A percentile compares a stretch with the other conserved stretches of the same genome.
Evolutionary conservation across 2,797 vertebrate genomes (phyloP).

Genomic region (Phataginus tricuspis): DNA sequence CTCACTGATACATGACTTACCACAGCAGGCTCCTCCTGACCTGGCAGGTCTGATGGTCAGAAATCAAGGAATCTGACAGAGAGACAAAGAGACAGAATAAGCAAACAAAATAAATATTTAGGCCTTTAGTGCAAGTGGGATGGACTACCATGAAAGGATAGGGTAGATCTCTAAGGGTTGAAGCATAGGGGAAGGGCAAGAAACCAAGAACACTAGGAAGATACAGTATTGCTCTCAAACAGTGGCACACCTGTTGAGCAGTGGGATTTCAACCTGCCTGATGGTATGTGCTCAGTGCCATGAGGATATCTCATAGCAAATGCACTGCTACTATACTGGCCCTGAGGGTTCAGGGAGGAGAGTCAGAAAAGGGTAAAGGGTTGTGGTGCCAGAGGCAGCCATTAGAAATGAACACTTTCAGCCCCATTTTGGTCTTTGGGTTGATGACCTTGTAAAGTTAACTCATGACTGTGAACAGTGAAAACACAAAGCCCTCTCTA

Average conservation of each 20-base stretch:
- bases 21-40: not conserved
- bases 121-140: not conserved
- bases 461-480: not conserved
- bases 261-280: not conserved
- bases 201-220: not conserved
- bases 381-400: not conserved
- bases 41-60: not conserved
- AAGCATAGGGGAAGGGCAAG: not conserved
- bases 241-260: not conserved
- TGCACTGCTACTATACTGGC: not conserved
- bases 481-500: not conserved
- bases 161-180: not conserved
- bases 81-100: not conserved
- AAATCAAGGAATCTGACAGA: not conserved
- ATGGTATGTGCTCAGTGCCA: rapidly evolving
- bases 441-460: not conserved
- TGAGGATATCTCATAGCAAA: not conserved
- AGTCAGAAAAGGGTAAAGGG: not conserved
- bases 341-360: not conserved
- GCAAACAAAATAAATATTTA: not conserved
- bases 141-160: not conserved
- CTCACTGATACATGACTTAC: not conserved
- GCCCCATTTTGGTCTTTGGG: not conserved
- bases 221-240: not conserved
- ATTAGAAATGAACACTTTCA: not conserved